Percentiles rank a stretch among this genome's conserved stretches.
phyloP scores from a whole-genome alignment of 2,797 vertebrate genomes.

The Pseudochaenichthys georgianus region DNA sequence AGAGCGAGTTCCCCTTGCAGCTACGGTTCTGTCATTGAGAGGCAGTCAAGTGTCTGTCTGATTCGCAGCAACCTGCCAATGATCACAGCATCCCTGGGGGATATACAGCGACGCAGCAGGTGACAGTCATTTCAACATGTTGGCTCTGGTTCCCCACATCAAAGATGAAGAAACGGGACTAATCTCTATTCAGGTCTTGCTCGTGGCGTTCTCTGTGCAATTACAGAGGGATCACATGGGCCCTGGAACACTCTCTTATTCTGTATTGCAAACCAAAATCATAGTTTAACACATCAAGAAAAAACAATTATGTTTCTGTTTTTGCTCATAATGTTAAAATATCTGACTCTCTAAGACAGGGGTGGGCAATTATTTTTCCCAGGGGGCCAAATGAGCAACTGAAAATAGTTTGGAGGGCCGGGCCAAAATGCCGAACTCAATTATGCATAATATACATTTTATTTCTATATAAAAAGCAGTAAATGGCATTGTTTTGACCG shows the following conservation, averaged over 20 bases:
- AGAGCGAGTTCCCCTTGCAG: slow-evolving; percentile 36
- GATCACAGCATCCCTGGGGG: slow-evolving; percentile 70
- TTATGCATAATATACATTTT: too few species aligned
- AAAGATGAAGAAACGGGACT: slow-evolving; percentile 69
- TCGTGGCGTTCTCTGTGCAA: slow-evolving; percentile 58
- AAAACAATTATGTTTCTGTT: slow-evolving; percentile 18
- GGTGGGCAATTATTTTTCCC: too few species aligned
- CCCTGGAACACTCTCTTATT: slow-evolving; percentile 48
- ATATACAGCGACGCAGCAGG: slow-evolving; percentile 75
- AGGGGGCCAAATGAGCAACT: too few species aligned
- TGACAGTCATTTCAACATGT: slow-evolving; percentile 76
- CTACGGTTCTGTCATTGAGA: slow-evolving; percentile 57
- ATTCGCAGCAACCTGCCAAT: slow-evolving; percentile 70
- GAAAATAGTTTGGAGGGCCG: too few species aligned
- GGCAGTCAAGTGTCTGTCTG: slow-evolving; percentile 67
- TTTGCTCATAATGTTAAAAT: slow-evolving; percentile 32
- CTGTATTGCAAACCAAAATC: slow-evolving; percentile 36
- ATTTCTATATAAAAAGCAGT: too few species aligned
- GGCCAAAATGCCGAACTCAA: too few species aligned
- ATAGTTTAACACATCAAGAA: slow-evolving; percentile 38
- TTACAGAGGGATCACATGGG: slow-evolving; percentile 58
- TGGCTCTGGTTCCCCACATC: slow-evolving; percentile 69
- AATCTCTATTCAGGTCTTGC: slow-evolving; percentile 74
- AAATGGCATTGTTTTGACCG: too few species aligned
- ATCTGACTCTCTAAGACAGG: slow-evolving; percentile 10